A percentile compares a stretch with the other conserved stretches of the same genome.
Evolutionary conservation across 1,140 invertebrate genomes (phyloP).

Genomic region (Nephotettix cincticeps): DNA sequence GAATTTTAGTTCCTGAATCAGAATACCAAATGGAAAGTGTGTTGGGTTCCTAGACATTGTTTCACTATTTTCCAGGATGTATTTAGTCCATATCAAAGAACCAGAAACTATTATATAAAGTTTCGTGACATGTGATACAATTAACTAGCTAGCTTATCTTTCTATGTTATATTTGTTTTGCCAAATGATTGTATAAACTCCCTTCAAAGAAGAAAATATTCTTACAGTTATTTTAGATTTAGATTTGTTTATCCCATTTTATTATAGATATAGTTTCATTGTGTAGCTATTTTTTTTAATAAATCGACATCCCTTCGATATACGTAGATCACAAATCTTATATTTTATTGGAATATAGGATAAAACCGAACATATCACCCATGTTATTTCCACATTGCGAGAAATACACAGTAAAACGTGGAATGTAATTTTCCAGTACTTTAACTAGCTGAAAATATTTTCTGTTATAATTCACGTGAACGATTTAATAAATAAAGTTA

Average conservation of each 20-base stretch:
- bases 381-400: neutral
- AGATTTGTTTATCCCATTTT: constrained; percentile 13
- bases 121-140: constrained; percentile 25
- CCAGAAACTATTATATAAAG: neutral
- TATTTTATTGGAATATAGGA: constrained; percentile 25
- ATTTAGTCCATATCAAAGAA: constrained; percentile 17
- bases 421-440: too few relatives aligned
- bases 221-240: constrained; percentile 23
- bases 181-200: constrained; percentile 9
- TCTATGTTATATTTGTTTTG: constrained; percentile 24
- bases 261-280: constrained; percentile 12
- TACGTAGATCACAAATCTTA: constrained; percentile 23
- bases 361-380: constrained; percentile 23
- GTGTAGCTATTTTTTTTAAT: neutral
- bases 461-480: too few relatives aligned
- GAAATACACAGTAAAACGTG: constrained; percentile 14
- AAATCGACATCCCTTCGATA: constrained; percentile 18
- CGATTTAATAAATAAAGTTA: too few relatives aligned
- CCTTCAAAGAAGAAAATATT: neutral
- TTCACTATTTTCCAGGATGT: constrained; percentile 15
- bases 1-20: constrained; percentile 20
- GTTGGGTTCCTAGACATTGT: constrained; percentile 2
- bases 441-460: too few relatives aligned
- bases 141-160: constrained; percentile 27
- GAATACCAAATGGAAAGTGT: constrained; percentile 6